Evolutionary conservation across 1,140 invertebrate genomes (phyloP), one percentile per base, ranked within the genome.

Genomic region (Apis florea): DNA sequence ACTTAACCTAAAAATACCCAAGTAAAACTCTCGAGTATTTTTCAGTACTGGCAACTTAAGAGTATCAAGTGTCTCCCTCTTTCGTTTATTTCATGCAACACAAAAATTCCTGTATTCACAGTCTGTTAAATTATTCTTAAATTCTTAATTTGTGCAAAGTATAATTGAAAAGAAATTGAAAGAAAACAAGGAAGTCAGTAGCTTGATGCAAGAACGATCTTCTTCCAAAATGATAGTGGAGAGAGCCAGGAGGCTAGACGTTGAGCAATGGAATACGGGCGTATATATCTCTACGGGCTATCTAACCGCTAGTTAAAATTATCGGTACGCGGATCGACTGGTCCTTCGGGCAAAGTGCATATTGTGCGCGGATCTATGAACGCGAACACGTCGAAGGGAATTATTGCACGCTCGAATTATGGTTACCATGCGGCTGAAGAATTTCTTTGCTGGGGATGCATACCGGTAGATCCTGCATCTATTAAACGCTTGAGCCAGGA

Each of bases 221-320:
- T 77, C 51, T 31, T 68, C 1, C n/a, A 2, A 54, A 56, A 24
- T 53, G 47, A 47, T 79, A 61, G 26, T 12, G 59, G n/a, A 74
- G 5, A 6, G 54, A 17, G 54, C 17, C 17, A 8, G 6, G 54
- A 26, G 8, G 51, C 13, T 53, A 40, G 40, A 47, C 59, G 10
- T n/a, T 8, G 21, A 61, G 64, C 54, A 66, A 68, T 31, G 54
- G 31, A 54, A 49, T 51, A 40, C 53, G 59, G 10, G 40, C 6
- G 59, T 51, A 24, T 72, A 53, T 24, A 81, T 68, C 79, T 67
- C 63, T 49, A 31, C 54, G 53, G 79, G 70, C 54, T 67, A 68
- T 81, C 54, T 61, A 53, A 68, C 63, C 79, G 71, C 47, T 81
- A 61, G 71, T 81, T 81, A 75, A 81, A 81, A 75, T 81, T 81